These are phyloP conservation scores for Neosilurus hyrtlii DNA, from an alignment of 2,797 vertebrate species.

Conservation along the genomic window DNA sequence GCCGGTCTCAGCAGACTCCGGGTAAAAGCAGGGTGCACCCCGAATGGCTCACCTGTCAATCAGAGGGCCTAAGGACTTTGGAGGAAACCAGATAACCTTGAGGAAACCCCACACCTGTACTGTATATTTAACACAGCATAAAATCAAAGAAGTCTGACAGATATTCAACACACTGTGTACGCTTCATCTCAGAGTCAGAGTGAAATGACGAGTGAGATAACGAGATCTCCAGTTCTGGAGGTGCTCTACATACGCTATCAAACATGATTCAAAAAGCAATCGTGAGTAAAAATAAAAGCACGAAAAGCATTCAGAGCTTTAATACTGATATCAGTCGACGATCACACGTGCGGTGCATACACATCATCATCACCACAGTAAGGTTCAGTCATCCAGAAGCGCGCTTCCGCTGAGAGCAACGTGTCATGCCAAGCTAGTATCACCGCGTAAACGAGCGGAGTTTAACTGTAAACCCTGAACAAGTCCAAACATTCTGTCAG, in stretches of 20 bases:
- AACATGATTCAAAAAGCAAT: neutral
- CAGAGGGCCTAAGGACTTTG: too few species aligned
- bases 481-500: slow-evolving; percentile 3
- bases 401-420: neutral
- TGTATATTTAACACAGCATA: neutral
- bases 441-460: slow-evolving; percentile 12
- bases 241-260: too few species aligned
- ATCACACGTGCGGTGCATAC: neutral
- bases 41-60: too few species aligned
- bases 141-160: neutral
- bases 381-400: slow-evolving; percentile 13
- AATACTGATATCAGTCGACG: too few species aligned
- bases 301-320: neutral
- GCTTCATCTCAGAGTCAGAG: neutral
- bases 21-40: too few species aligned
- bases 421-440: slow-evolving; percentile 12
- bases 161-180: neutral
- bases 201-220: neutral
- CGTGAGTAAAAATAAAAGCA: neutral
- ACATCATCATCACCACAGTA: neutral
- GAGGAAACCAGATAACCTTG: too few species aligned
- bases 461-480: neutral
- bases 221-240: neutral
- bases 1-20: too few species aligned
- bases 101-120: too few species aligned